These are phyloP conservation scores for Mormyrus hasselquistii DNA, from an alignment of 2,797 vertebrate species.

Conservation along the genomic window DNA sequence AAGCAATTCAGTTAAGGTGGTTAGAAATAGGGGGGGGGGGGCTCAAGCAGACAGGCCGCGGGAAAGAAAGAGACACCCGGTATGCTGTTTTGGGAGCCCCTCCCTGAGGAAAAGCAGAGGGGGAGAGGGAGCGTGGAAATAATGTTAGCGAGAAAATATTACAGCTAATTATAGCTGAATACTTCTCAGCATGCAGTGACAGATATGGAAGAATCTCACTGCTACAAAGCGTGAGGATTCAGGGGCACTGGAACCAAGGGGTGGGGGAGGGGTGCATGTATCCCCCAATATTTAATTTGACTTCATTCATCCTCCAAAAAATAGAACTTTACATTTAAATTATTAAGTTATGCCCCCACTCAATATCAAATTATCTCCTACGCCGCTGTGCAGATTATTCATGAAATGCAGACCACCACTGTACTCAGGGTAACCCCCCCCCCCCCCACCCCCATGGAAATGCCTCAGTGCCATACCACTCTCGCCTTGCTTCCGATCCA, in stretches of 20 bases:
- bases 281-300: neutral
- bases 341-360: neutral
- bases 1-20: neutral
- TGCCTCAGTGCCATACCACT: conserved; percentile 47
- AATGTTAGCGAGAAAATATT: conserved; percentile 41
- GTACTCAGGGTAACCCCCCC: neutral
- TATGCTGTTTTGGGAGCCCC: conserved; percentile 56
- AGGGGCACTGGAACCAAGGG: neutral
- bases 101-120: conserved; percentile 49
- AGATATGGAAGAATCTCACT: neutral
- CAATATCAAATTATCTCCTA: neutral
- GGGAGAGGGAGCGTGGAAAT: conserved; percentile 36
- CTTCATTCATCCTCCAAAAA: neutral
- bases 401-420: neutral
- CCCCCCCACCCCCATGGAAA: too few species aligned
- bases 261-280: neutral
- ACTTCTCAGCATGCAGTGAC: neutral
- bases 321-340: neutral
- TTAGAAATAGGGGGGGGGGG: neutral
- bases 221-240: neutral
- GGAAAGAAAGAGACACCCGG: conserved; percentile 58
- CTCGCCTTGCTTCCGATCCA: conserved; percentile 54
- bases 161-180: neutral
- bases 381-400: neutral
- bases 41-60: conserved; percentile 38